Conservation (phyloP, 2,888 invertebrate species). For the Lamproptera curius region DNA sequence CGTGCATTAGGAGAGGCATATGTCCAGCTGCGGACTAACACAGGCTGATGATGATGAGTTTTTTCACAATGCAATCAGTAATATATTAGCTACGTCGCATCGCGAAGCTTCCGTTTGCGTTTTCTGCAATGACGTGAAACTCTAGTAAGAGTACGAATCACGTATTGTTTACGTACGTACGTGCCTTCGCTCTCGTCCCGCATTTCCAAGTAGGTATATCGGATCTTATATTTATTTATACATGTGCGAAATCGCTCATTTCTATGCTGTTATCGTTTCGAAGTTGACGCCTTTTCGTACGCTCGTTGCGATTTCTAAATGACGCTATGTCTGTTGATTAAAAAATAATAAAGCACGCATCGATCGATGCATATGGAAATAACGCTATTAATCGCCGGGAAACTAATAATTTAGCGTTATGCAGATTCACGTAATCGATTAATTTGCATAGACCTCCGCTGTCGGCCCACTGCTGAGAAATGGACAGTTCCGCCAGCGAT, state of each 20-base stretch:
- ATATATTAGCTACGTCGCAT: no score
- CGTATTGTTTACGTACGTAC: slow-evolving; percentile 7
- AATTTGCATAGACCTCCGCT: slow-evolving; percentile 39
- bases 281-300: not conserved
- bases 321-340: no score
- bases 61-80: no score
- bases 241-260: slow-evolving; percentile 8
- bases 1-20: no score
- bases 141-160: not conserved
- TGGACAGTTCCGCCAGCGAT: slow-evolving; percentile 45
- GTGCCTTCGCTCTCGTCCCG: slow-evolving; percentile 6
- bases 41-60: no score
- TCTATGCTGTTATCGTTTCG: slow-evolving; percentile 11
- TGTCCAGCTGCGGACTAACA: no score
- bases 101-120: not conserved
- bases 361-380: no score
- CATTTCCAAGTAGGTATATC: not conserved
- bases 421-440: slow-evolving; percentile 8
- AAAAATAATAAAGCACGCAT: no score
- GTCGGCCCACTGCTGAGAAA: slow-evolving; percentile 34
- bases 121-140: slow-evolving; percentile 5
- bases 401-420: slow-evolving; percentile 1
- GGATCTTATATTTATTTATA: not conserved
- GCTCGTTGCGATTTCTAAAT: slow-evolving; percentile 4
- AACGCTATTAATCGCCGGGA: no score